phyloP scores from a whole-genome alignment of 2,888 invertebrate genomes.

The Euclidia mi region DNA sequence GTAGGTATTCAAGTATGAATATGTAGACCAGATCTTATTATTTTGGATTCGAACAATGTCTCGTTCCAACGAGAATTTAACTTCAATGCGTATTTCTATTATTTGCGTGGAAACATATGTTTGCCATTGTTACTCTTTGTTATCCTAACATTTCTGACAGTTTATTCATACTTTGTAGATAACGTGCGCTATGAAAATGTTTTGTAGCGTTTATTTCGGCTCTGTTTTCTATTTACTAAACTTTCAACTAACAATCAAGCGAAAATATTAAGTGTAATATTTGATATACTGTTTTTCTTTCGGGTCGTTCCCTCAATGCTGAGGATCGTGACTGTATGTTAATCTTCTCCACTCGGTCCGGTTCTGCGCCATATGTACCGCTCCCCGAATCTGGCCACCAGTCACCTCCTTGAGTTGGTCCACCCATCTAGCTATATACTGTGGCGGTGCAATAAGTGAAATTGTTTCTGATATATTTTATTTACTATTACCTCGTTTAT shows the following conservation, averaged over 20 bases:
- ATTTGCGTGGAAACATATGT: background rate
- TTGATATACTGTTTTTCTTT: no score
- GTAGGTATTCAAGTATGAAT: no score
- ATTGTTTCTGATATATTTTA: conserved; percentile 72
- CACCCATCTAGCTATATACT: no score
- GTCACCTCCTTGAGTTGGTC: no score
- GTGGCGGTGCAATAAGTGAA: conserved; percentile 52
- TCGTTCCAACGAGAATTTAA: background rate
- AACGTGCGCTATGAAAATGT: background rate
- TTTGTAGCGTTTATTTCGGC: background rate
- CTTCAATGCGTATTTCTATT: background rate
- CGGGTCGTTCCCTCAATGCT: no score
- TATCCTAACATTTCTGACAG: background rate
- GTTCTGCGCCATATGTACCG: no score
- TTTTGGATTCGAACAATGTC: background rate
- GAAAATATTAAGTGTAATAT: no score
- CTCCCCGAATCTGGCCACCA: no score
- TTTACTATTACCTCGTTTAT: conserved; percentile 70
- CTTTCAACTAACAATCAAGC: background rate
- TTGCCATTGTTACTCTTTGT: background rate
- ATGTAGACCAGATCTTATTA: background rate
- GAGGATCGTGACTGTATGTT: background rate
- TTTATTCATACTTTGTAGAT: conserved; percentile 1
- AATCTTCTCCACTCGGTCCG: no score
- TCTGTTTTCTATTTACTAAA: background rate